Percentiles rank a stretch among this genome's conserved stretches.
phyloP scores from a whole-genome alignment of 2,888 invertebrate genomes.

The Himalopsyche tibetana region DNA sequence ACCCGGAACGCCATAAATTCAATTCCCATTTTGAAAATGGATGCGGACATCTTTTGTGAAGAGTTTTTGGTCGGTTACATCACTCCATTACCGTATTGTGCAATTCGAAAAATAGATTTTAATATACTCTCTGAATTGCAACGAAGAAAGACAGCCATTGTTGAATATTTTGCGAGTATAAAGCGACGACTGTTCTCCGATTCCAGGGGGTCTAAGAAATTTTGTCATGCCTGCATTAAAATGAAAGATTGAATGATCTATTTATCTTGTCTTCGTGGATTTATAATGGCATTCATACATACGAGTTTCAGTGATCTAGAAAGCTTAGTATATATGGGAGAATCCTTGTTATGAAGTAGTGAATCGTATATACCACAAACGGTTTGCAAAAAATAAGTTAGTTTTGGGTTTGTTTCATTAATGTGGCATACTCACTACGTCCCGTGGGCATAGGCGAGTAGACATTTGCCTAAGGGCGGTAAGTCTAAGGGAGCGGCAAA shows the following conservation, averaged over 20 bases:
- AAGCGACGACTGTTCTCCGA: slow-evolving; percentile 51
- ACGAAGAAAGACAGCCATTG: slow-evolving; percentile 53
- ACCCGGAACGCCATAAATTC: slow-evolving; percentile 15
- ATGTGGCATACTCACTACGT: too few species aligned
- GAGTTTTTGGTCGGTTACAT: slow-evolving; percentile 2
- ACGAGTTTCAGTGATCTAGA: not conserved
- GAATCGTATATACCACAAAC: not conserved
- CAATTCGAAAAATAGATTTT: slow-evolving; percentile 62
- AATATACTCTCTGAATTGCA: slow-evolving; percentile 57
- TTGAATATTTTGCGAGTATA: slow-evolving; percentile 54
- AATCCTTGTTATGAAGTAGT: not conserved
- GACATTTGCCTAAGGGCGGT: too few species aligned
- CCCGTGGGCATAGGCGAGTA: too few species aligned
- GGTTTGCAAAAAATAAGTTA: too few species aligned
- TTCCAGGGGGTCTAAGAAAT: slow-evolving; percentile 49
- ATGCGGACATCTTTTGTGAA: slow-evolving; percentile 11
- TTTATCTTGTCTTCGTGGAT: slow-evolving; percentile 48
- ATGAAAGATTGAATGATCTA: slow-evolving; percentile 58
- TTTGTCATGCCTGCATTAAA: slow-evolving; percentile 50
- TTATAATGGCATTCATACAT: not conserved
- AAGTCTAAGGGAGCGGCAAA: too few species aligned
- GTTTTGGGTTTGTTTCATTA: too few species aligned
- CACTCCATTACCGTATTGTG: slow-evolving; percentile 54
- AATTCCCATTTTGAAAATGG: slow-evolving; percentile 15
- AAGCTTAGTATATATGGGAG: not conserved